These are phyloP conservation scores for Capitella teleta DNA, from an alignment of 1,140 invertebrate species.

Conservation along the genomic window DNA sequence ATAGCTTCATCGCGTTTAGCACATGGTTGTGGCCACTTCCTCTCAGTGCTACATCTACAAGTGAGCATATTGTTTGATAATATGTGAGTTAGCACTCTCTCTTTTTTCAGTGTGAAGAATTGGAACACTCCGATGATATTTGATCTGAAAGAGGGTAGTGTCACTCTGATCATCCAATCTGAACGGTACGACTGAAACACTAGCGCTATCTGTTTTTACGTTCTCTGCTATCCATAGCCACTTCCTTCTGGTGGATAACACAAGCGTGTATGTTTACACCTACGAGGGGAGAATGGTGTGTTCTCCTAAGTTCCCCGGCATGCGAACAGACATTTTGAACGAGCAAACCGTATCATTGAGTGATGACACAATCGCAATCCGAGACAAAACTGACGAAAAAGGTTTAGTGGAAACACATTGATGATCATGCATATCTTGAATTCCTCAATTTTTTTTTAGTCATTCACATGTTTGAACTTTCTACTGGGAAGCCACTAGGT, in stretches of 20 bases:
- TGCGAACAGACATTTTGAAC: constrained; percentile 55
- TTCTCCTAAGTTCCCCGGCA: constrained; percentile 66
- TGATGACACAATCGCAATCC: constrained; percentile 67
- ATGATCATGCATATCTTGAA: no score
- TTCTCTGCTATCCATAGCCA: constrained; percentile 57
- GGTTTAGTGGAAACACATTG: no score
- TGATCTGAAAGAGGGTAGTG: constrained; percentile 59
- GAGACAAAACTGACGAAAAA: constrained; percentile 70
- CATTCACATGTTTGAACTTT: constrained; percentile 73
- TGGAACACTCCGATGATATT: constrained; percentile 78
- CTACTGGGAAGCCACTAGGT: constrained; percentile 55
- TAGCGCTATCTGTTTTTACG: no score
- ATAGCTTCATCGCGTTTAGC: no score
- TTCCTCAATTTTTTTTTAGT: constrained; percentile 44
- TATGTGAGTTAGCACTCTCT: no score
- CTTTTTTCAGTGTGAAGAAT: constrained; percentile 54
- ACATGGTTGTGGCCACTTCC: no score
- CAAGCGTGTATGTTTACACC: constrained; percentile 64
- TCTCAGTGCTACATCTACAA: no score
- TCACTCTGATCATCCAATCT: constrained; percentile 67
- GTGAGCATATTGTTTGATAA: no score
- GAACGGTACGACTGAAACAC: constrained; percentile 75
- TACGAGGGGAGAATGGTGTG: constrained; percentile 75
- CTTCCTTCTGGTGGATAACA: constrained; percentile 70
- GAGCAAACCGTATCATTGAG: constrained; percentile 59